Conservation (phyloP, 1,140 invertebrate genomes). For the Lordiphosa stackelbergi region DNA sequence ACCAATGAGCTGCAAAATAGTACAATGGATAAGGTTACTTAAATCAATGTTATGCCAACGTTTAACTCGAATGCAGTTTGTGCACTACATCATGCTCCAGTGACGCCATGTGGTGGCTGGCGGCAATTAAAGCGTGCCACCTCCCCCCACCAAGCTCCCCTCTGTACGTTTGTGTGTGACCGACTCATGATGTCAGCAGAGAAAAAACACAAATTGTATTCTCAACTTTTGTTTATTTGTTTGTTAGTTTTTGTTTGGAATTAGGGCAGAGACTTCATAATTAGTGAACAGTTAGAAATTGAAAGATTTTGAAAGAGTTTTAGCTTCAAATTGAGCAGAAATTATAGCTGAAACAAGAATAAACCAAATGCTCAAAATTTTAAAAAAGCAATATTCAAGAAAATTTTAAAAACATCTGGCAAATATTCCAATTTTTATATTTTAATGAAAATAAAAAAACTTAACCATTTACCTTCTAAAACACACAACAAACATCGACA, state of each 20-base stretch:
- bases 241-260: conserved; percentile 15
- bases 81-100: conserved; percentile 17
- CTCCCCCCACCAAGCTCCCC: background rate
- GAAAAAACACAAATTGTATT: conserved; percentile 18
- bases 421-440: too few species aligned
- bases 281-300: too few species aligned
- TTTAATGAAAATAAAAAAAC: too few species aligned
- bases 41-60: conserved; percentile 1
- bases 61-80: conserved; percentile 14
- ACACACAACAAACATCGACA: too few species aligned
- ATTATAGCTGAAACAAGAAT: too few species aligned
- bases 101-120: conserved; percentile 46
- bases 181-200: conserved; percentile 56
- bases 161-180: conserved; percentile 7
- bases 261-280: background rate
- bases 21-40: conserved; percentile 25
- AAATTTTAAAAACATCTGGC: too few species aligned
- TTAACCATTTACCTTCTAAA: too few species aligned
- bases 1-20: conserved; percentile 84
- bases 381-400: too few species aligned
- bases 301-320: too few species aligned
- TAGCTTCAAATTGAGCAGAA: too few species aligned
- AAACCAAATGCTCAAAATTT: too few species aligned
- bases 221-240: conserved; percentile 21
- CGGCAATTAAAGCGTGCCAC: conserved; percentile 54